Evolutionary conservation across 2,888 invertebrate species (phyloP).

Genomic region (Epirrita christyi): DNA sequence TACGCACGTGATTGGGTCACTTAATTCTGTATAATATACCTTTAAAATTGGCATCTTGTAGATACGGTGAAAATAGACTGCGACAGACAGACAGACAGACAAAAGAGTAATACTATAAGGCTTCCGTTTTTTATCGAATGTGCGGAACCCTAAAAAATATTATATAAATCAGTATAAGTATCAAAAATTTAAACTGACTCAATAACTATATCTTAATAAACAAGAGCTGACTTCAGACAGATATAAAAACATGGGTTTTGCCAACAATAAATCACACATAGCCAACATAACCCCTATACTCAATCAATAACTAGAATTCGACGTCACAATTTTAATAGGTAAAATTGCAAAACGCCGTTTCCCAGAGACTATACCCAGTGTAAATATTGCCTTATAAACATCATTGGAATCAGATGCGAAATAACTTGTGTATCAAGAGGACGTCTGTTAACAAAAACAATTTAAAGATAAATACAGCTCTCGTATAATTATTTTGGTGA

Average conservation of each 20-base stretch:
- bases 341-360: slow-evolving; percentile 37
- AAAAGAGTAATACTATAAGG: too few species aligned
- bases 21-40: too few species aligned
- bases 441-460: slow-evolving; percentile 40
- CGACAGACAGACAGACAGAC: too few species aligned
- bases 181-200: too few species aligned
- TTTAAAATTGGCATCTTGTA: too few species aligned
- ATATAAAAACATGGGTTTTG: slow-evolving; percentile 7
- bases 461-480: slow-evolving; percentile 4
- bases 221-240: neutral
- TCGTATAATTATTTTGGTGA: neutral
- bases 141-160: too few species aligned
- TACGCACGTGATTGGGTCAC: too few species aligned
- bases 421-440: slow-evolving; percentile 31
- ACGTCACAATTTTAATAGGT: slow-evolving; percentile 8
- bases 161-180: too few species aligned
- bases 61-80: too few species aligned
- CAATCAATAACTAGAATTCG: slow-evolving; percentile 13
- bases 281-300: slow-evolving; percentile 6
- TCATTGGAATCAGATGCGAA: slow-evolving; percentile 41
- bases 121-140: too few species aligned
- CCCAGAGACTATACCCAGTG: slow-evolving; percentile 29
- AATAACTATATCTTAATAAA: neutral
- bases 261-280: neutral
- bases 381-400: slow-evolving; percentile 44